Conservation (phyloP, 2,888 invertebrate genomes). For the Drosophila paramelanica region DNA sequence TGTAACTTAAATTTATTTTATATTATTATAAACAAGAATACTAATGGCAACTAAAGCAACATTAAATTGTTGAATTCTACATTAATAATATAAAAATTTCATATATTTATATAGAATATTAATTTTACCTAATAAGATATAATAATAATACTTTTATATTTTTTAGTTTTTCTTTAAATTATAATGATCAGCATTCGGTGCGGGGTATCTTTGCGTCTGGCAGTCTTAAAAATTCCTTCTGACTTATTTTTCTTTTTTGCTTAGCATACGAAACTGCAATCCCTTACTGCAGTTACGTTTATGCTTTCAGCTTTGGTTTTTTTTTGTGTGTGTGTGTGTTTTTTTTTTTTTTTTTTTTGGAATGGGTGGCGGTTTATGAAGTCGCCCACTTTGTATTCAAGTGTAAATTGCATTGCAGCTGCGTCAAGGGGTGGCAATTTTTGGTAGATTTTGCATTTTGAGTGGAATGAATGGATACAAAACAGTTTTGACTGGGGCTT, state of each 20-base stretch:
- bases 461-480: constrained; percentile 56
- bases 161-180: no score
- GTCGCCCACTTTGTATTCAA: constrained; percentile 71
- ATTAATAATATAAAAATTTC: no score
- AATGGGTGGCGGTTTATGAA: constrained; percentile 22
- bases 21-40: no score
- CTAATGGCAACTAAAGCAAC: no score
- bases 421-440: constrained; percentile 54
- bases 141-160: neutral
- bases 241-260: constrained; percentile 14
- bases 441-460: constrained; percentile 74
- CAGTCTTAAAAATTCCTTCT: neutral
- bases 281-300: constrained; percentile 49
- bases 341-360: neutral
- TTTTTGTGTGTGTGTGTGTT: neutral
- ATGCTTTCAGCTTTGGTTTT: constrained; percentile 50
- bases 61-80: no score
- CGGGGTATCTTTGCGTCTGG: neutral
- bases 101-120: no score
- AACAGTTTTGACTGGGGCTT: constrained; percentile 39
- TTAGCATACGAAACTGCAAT: constrained; percentile 34
- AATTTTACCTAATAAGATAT: no score
- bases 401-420: constrained; percentile 80
- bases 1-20: no score
- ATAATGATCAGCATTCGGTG: no score